Evolutionary conservation across 2,888 invertebrate genomes (phyloP).

Genomic region (Stenurella melanura): DNA sequence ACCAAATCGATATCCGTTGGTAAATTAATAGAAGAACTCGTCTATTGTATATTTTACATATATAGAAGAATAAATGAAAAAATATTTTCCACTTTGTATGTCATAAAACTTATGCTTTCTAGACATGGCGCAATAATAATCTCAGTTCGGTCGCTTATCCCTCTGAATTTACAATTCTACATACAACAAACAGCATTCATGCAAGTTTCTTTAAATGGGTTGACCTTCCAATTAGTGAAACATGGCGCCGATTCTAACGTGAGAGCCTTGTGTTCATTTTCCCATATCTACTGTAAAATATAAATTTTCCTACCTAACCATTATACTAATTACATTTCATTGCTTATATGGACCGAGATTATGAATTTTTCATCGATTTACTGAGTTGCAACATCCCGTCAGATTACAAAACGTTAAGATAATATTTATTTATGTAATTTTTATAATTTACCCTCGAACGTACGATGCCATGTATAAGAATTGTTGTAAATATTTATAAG

Average conservation of each 20-base stretch:
- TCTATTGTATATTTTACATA: too few species aligned
- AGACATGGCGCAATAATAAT: too few species aligned
- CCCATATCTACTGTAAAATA: conserved; percentile 1
- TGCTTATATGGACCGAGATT: not conserved
- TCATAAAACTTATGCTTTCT: not conserved
- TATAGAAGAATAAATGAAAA: too few species aligned
- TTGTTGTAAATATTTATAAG: not conserved
- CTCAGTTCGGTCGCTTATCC: not conserved
- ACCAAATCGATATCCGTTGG: too few species aligned
- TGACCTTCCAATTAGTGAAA: conserved; percentile 14
- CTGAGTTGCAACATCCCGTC: not conserved
- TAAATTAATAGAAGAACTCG: too few species aligned
- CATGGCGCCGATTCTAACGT: conserved; percentile 4
- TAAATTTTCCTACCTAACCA: conserved; percentile 10
- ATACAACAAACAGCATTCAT: not conserved
- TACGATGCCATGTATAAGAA: not conserved
- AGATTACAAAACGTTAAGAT: not conserved
- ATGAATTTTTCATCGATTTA: not conserved
- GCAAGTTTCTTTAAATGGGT: conserved; percentile 42
- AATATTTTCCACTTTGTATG: not conserved
- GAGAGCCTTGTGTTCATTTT: conserved; percentile 28
- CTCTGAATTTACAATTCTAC: not conserved
- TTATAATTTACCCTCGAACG: not conserved
- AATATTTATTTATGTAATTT: conserved; percentile 2
- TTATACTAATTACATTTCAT: not conserved